Evolutionary conservation across 1,140 invertebrate genomes (phyloP).

Genomic region (Pararge aegeria): DNA sequence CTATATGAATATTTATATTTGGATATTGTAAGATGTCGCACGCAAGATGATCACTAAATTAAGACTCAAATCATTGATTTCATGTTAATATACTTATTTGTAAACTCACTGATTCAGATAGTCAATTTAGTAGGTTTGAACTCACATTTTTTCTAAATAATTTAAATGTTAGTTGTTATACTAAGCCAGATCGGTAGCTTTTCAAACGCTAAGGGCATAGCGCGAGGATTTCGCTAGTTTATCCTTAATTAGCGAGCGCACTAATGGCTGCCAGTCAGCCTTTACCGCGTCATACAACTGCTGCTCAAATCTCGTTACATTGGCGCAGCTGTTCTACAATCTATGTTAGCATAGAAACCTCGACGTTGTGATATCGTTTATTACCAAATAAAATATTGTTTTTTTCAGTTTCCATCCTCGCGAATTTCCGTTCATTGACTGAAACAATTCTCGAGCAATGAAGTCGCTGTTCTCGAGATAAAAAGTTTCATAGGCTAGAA

Average conservation of each 20-base stretch:
- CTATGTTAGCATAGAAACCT: conserved; percentile 4
- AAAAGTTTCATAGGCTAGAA: no score
- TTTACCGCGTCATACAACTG: conserved; percentile 11
- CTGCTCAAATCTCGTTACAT: conserved; percentile 16
- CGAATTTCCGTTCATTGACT: no score
- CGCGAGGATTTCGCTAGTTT: conserved; percentile 9
- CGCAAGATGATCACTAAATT: no score
- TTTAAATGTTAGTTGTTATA: neutral
- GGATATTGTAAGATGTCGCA: no score
- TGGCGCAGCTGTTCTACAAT: conserved; percentile 4
- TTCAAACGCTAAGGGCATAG: neutral
- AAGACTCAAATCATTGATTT: no score
- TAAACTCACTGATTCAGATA: no score
- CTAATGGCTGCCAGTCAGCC: conserved; percentile 19
- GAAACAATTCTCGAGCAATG: no score
- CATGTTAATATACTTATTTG: no score
- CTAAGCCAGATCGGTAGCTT: neutral
- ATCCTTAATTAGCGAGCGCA: conserved; percentile 16
- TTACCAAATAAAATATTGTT: neutral
- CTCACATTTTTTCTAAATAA: no score
- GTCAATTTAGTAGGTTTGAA: no score
- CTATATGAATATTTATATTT: no score
- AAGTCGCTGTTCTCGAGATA: no score
- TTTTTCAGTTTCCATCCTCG: neutral
- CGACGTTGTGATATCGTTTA: neutral